Conservation (phyloP, 2,113 vertebrate genomes). For the Leucopsar rothschildi region DNA sequence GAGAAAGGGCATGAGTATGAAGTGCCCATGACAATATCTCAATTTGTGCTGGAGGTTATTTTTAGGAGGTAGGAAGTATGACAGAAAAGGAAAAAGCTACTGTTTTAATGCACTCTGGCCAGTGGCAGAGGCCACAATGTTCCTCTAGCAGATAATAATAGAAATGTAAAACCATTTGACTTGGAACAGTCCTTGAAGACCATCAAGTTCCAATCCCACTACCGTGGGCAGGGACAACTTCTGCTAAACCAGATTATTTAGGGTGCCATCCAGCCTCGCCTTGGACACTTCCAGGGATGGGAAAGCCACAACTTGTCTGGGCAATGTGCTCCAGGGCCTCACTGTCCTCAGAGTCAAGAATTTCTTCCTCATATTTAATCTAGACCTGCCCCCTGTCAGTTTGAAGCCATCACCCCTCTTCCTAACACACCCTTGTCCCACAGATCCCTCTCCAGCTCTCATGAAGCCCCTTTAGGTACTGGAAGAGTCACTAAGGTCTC, state of each 20-base stretch:
- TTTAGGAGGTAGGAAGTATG: not conserved
- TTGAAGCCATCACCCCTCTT: not conserved
- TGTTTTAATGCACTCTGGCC: not conserved
- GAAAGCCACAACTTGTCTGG: not conserved
- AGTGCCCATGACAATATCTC: not conserved
- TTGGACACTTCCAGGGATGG: not conserved
- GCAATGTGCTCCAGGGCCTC: fast-evolving
- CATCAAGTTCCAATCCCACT: not conserved
- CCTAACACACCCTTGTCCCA: not conserved
- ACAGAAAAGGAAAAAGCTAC: not conserved
- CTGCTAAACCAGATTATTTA: not conserved
- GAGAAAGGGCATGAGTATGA: not conserved
- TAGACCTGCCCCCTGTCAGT: not conserved
- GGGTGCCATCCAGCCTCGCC: fast-evolving
- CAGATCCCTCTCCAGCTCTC: not conserved
- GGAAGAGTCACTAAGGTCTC: not conserved
- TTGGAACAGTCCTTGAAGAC: not conserved
- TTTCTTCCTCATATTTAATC: not conserved
- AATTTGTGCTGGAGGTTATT: not conserved
- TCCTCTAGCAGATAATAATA: not conserved
- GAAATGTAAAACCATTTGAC: not conserved
- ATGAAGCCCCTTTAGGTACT: not conserved
- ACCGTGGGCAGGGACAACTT: not conserved
- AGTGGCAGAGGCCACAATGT: not conserved
- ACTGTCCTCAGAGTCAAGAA: not conserved